Evolutionary conservation across 2,888 invertebrate species (phyloP), one percentile per base, ranked within the genome.

Genomic region (Blastobasis lacticolella): DNA sequence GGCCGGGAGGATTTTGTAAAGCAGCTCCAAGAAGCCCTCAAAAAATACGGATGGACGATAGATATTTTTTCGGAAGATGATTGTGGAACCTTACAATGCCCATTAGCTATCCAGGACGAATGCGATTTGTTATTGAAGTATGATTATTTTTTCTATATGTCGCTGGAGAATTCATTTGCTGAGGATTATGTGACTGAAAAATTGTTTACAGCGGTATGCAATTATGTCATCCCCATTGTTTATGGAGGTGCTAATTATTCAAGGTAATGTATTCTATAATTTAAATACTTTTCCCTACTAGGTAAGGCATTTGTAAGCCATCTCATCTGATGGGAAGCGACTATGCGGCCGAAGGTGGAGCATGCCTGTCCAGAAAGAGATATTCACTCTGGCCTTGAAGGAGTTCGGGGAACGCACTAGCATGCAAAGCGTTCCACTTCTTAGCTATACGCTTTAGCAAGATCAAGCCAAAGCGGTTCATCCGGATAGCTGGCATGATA

Each of bases 111-210:
- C 58, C 63, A n/a, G 49, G 42, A 60, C 2, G 65, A 64, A 10
- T 88, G 88, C 53, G 66, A 76, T 50, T 56, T 53, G 37, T 69
- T 78, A 59, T 54, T 90, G 46, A 85, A 90, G 56, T 78, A 72
- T 9, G 86, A 92, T 52, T 94, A 94, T 73, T 93, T 90, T 68
- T 94, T 94, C 68, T 94, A 94, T 66, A 73, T 94, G 56, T 81
- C 91, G 0, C 92, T 94, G 64, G 94, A 94, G 75, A 94, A 94
- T 73, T 92, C 93, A 2, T 90, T 93, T 60, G 92, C 92, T 62
- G 81, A 81, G 48, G 87, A 87, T 59, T 87, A 86, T 46, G 81
- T 86, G 4, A 84, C 87, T 0, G 87, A 87, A 67, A 94, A 94
- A 69, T 78, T 94, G 59, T 90, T 91, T 67, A 88, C 88, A 46